Percentiles rank a stretch among this genome's conserved stretches.
phyloP scores from a whole-genome alignment of 2,888 invertebrate species.

The Cephus sareptanus region DNA sequence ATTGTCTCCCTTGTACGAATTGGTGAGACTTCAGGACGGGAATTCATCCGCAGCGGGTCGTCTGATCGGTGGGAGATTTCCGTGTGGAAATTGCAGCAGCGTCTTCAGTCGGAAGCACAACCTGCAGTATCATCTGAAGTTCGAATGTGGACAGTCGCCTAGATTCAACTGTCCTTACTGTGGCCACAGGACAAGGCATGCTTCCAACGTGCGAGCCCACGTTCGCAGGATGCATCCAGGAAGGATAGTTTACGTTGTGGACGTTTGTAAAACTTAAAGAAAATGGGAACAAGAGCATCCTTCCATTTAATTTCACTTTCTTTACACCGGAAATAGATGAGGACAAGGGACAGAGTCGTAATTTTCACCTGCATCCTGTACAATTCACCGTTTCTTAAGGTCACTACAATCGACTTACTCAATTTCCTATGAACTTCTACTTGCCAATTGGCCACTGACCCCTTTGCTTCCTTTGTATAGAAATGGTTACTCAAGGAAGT shows the following conservation, averaged over 20 bases:
- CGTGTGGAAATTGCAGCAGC: slow-evolving; percentile 46
- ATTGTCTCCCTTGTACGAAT: background rate
- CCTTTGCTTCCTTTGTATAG: background rate
- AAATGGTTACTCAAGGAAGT: background rate
- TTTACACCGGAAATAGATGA: background rate
- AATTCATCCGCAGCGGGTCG: background rate
- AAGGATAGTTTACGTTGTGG: slow-evolving; percentile 35
- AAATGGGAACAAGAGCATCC: background rate
- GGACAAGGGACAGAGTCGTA: background rate
- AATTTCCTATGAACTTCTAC: background rate
- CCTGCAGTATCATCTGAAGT: slow-evolving; percentile 50
- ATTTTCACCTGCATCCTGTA: background rate
- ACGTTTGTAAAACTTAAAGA: slow-evolving; percentile 28
- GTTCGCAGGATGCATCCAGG: slow-evolving; percentile 41
- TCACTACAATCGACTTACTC: background rate
- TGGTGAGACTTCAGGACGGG: background rate
- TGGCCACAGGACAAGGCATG: slow-evolving; percentile 36
- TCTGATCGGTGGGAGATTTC: background rate
- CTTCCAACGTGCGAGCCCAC: slow-evolving; percentile 43
- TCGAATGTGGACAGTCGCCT: slow-evolving; percentile 51
- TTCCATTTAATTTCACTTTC: background rate
- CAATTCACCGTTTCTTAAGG: background rate
- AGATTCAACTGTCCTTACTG: slow-evolving; percentile 55
- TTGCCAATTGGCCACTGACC: background rate
- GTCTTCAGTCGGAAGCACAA: slow-evolving; percentile 53